Evolutionary conservation across 2,113 vertebrate species (phyloP), one percentile per base, ranked within the genome.

Genomic region (Gobius niger): DNA sequence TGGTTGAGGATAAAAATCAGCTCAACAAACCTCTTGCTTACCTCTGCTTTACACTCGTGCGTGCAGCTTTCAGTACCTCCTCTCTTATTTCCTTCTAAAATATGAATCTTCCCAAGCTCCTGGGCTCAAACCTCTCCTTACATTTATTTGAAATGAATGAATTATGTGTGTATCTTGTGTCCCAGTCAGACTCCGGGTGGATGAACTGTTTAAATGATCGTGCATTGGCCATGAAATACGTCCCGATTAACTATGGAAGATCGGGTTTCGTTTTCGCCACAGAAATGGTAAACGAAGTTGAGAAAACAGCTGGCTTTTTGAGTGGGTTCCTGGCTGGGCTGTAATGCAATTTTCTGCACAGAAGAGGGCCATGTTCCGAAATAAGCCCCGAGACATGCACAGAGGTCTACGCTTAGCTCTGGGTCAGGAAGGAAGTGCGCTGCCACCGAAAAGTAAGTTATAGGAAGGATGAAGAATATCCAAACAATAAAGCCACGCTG

Each of bases 201-300:
- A 85, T 86, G 88, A 90, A 85, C 88, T 88, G 75, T 91, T 90
- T 91, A 87, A 87, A 82, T 89, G 89, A 90, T 90, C 85, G 75
- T 87, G 87, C 87, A 90, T 91, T 90, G 88, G 85, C 88, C 92
- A 85, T 90, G 90, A 91, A 92, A 91, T 91, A 90, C 81, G 82
- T 85, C 85, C 69, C 87, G 75, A 77, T 90, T 91, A 90, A 76
- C 78, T 75, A 87, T 76, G 69, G 89, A 84, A 78, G 85, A 91
- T 91, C 83, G 50, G 69, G 84, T 92, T 92, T 75, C 85, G 2
- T 5, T 80, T 72, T 67, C 65, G 80, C 68, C 80, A 83, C 77
- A 75, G 85, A 88, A 80, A 69, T 60, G 57, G 82, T 84, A 87
- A 89, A 80, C 85, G 59, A 54, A 87, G 69, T 87, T 24, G 64